A percentile compares a stretch with the other conserved stretches of the same genome.
Conservation (phyloP, 2,113 vertebrate species). For the Rousettus leschenaultii region DNA sequence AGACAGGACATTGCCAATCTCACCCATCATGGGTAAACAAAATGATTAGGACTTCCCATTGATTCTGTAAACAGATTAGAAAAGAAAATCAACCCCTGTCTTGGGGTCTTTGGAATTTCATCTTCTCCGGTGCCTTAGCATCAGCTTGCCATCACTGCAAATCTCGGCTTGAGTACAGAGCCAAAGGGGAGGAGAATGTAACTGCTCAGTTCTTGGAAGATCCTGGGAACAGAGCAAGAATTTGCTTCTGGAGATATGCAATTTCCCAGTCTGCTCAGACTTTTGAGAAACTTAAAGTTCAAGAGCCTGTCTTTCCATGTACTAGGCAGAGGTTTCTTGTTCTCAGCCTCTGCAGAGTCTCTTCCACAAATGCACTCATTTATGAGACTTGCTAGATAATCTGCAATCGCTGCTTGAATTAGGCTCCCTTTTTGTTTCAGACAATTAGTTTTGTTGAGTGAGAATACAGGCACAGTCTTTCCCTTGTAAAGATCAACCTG, state of each 20-base stretch:
- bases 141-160: constrained; percentile 10
- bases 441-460: constrained; percentile 48
- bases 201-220: constrained; percentile 38
- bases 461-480: constrained; percentile 51
- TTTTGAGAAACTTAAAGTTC: constrained; percentile 48
- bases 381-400: constrained; percentile 65
- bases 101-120: constrained; percentile 50
- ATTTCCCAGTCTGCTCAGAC: constrained; percentile 10
- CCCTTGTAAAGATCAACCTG: constrained; percentile 50
- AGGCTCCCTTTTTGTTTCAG: constrained; percentile 47
- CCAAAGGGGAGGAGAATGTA: constrained; percentile 44
- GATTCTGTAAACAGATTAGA: constrained; percentile 67
- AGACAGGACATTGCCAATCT: constrained; percentile 73
- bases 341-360: constrained; percentile 48
- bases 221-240: background rate
- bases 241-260: background rate
- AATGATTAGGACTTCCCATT: constrained; percentile 78
- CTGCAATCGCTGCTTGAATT: constrained; percentile 61
- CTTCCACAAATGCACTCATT: constrained; percentile 70
- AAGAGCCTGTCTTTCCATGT: constrained; percentile 16
- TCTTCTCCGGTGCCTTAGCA: constrained; percentile 30
- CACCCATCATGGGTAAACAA: constrained; percentile 79
- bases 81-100: constrained; percentile 56
- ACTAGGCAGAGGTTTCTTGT: constrained; percentile 23
- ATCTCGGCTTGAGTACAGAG: constrained; percentile 43